Conservation (phyloP, 1,140 invertebrate species). For the Trinorchestia longiramus region DNA sequence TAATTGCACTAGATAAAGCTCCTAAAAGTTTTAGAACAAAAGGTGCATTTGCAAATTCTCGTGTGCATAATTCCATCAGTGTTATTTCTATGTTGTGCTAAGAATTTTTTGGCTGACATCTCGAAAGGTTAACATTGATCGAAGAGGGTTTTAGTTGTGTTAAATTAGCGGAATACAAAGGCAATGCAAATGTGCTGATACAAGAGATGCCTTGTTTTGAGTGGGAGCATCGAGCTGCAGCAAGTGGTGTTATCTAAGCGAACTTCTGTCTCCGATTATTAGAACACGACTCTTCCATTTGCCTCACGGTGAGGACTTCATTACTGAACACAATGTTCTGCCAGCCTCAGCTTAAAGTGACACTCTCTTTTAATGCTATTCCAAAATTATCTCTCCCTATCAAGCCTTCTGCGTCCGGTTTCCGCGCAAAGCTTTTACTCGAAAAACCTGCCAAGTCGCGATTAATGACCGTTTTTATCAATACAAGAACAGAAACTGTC, state of each 20-base stretch:
- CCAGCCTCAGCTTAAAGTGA: background rate
- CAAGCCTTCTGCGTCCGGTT: background rate
- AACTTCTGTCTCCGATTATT: background rate
- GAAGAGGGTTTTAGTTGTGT: background rate
- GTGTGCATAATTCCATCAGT: background rate
- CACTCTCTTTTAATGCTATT: constrained; percentile 9
- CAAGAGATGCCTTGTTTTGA: background rate
- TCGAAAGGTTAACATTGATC: background rate
- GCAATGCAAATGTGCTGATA: background rate
- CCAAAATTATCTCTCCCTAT: background rate
- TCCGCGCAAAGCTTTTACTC: background rate
- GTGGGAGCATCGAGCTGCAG: background rate
- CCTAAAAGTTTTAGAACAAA: background rate
- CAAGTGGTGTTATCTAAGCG: background rate
- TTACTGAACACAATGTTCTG: background rate
- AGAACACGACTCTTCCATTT: background rate
- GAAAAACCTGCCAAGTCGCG: background rate
- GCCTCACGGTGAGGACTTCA: constrained; percentile 4
- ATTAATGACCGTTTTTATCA: background rate
- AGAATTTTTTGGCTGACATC: background rate
- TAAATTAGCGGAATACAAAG: background rate
- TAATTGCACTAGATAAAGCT: background rate
- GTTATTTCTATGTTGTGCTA: background rate
- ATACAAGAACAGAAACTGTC: background rate
- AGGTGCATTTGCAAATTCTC: background rate